Base-by-base conservation (phyloP, 2,888 invertebrate genomes). In the Phalangium opilio region DNA sequence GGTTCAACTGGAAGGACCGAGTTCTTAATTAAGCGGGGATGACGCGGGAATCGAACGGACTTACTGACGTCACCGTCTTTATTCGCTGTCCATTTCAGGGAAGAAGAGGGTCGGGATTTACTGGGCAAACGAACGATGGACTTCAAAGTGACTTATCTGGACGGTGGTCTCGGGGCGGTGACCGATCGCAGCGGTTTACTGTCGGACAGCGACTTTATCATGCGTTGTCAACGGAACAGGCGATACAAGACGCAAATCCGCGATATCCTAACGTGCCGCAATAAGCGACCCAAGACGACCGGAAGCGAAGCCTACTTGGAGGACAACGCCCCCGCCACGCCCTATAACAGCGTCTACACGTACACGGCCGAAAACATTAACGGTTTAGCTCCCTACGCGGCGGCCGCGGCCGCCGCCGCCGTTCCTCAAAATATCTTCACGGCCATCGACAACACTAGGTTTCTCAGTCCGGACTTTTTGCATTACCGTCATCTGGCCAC, bases 81-180 rank as follows among this genome's bases (percentile, higher is more conserved):
- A n/a, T n/a, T n/a, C n/a, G n/a, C n/a, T n/a, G n/a, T n/a, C n/a
- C n/a, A 27, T 27, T 27, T 8, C 34, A 57, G 56, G 56, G 96
- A 98, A 66, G 98, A 98, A 69, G 98, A 98, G 72, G 98, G 98
- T 11, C 78, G 90, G 55, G 96, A 96, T 69, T 72, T 98, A 51
- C 74, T 96, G 43, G 95, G 95, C 33, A 98, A 99, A 68, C 76
- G 98, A 55, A 96, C 95, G 5, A 93, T 93, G 85, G 95, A 96
- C 69, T 96, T 95, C 69, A 95, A 96, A 75, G 90, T 90, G 47
- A 93, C 93, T 65, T 96, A 96, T 69, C 75, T 95, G 61, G 91
- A 91, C 65, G 89, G 89, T 0, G 89, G 89, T 14, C 73, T 91
- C 54, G 56, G 57, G 4, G 86, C 87, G 14, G 89, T 89, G 69